These are phyloP conservation scores for Operophtera brumata DNA, from an alignment of 2,888 invertebrate species.

Conservation along the genomic window DNA sequence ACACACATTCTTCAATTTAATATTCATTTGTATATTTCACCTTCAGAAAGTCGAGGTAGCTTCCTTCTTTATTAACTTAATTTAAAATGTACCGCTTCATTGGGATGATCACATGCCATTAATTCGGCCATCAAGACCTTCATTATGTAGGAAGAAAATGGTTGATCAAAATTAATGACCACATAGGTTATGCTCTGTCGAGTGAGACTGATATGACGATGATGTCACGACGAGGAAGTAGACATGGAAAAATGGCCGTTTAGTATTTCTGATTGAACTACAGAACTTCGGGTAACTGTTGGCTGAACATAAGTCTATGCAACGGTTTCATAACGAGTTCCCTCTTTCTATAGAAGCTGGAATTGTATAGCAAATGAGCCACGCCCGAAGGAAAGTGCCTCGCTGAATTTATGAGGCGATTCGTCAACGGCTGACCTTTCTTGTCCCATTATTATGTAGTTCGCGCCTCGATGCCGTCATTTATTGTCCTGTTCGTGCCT, in stretches of 20 bases:
- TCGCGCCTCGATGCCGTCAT: slow-evolving; percentile 40
- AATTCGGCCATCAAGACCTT: slow-evolving; percentile 18
- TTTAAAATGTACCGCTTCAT: slow-evolving; percentile 9
- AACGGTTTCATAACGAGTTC: slow-evolving; percentile 2
- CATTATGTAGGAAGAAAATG: slow-evolving; percentile 13
- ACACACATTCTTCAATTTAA: neutral
- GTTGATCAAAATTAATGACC: slow-evolving; percentile 34
- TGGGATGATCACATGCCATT: slow-evolving; percentile 10
- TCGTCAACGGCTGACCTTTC: slow-evolving; percentile 47
- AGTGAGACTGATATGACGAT: slow-evolving; percentile 28
- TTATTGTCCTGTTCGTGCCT: slow-evolving; percentile 38
- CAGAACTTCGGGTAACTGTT: too few species aligned
- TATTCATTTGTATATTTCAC: neutral
- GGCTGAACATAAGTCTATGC: slow-evolving; percentile 5
- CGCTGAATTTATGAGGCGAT: slow-evolving; percentile 42
- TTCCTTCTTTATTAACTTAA: neutral
- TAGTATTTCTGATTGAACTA: slow-evolving; percentile 16
- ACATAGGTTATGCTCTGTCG: slow-evolving; percentile 24
- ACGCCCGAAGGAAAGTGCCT: slow-evolving; percentile 22
- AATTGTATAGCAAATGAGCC: slow-evolving; percentile 1
- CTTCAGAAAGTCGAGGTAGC: neutral
- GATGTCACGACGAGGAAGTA: slow-evolving; percentile 37
- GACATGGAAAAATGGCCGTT: slow-evolving; percentile 21
- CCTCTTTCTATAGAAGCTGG: slow-evolving; percentile 7
- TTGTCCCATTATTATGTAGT: slow-evolving; percentile 48